phyloP scores from a whole-genome alignment of 2,888 invertebrate species.

The Aphidoletes aphidimyza region DNA sequence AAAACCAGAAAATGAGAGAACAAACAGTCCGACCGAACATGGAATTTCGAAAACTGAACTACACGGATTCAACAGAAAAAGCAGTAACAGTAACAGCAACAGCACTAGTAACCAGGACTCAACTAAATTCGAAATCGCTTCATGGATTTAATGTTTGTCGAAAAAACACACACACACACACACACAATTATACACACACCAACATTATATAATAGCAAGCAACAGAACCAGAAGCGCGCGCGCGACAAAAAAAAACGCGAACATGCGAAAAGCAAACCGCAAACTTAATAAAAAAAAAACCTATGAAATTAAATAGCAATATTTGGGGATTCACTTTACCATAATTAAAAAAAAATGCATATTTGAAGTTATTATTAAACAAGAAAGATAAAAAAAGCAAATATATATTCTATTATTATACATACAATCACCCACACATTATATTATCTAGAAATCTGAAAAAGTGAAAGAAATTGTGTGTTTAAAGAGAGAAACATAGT shows the following conservation, averaged over 20 bases:
- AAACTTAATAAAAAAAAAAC: background rate
- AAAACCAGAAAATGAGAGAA: background rate
- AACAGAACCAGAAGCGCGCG: background rate
- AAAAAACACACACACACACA: background rate
- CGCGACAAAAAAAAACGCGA: background rate
- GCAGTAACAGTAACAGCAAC: background rate
- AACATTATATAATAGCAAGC: background rate
- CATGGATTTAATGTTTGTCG: conserved; percentile 9
- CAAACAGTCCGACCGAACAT: background rate
- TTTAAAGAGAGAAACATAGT: background rate
- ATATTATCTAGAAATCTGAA: conserved; percentile 27
- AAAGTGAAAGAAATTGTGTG: background rate
- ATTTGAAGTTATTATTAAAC: conserved; percentile 52
- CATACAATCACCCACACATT: conserved; percentile 38
- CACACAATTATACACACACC: background rate
- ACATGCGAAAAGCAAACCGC: background rate
- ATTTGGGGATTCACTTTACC: conserved; percentile 54
- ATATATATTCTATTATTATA: conserved; percentile 52
- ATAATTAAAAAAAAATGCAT: conserved; percentile 35
- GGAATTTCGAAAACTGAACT: conserved; percentile 21
- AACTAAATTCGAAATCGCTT: background rate
- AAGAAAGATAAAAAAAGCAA: conserved; percentile 52
- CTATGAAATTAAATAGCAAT: conserved; percentile 52
- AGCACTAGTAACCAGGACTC: background rate
- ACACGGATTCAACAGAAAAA: background rate